These are phyloP conservation scores for Medauroidea extradentata DNA, from an alignment of 1,140 invertebrate genomes.

Conservation along the genomic window DNA sequence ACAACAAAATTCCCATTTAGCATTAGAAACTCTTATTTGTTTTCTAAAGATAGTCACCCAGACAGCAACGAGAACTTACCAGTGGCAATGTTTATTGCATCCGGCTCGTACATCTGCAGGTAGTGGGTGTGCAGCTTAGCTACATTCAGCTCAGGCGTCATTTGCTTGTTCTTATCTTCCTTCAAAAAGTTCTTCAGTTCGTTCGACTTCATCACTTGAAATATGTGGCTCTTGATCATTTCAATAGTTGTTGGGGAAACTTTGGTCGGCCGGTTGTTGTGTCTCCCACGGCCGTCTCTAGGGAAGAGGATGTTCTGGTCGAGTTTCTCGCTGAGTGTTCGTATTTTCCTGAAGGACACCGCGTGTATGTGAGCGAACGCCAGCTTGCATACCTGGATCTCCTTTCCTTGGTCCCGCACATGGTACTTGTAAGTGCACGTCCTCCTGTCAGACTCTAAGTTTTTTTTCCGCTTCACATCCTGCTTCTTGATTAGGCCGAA, in stretches of 20 bases:
- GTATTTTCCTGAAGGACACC: constrained; percentile 51
- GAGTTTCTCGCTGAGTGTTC: constrained; percentile 53
- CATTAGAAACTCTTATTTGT: too few relatives aligned
- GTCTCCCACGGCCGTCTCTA: constrained; percentile 49
- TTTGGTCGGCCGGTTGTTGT: constrained; percentile 47
- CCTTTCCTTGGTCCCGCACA: constrained; percentile 48
- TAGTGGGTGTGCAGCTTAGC: constrained; percentile 9
- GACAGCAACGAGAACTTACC: background rate
- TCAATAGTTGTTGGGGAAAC: constrained; percentile 47
- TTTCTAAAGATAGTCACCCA: background rate
- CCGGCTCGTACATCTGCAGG: constrained; percentile 6
- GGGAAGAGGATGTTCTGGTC: constrained; percentile 54
- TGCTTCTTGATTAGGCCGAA: constrained; percentile 54
- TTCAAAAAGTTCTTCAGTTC: constrained; percentile 48
- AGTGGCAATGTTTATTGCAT: constrained; percentile 2
- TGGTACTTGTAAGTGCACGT: constrained; percentile 55
- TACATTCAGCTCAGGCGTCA: constrained; percentile 9
- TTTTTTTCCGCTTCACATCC: constrained; percentile 51
- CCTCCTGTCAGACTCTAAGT: constrained; percentile 47
- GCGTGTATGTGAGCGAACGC: constrained; percentile 55
- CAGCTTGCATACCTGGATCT: constrained; percentile 53
- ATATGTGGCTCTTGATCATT: constrained; percentile 52
- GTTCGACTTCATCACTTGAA: constrained; percentile 49
- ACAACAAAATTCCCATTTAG: background rate
- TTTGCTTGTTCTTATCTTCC: constrained; percentile 38